Base-by-base conservation (phyloP, 2,888 invertebrate genomes). In the Cylindroiulus punctatus region DNA sequence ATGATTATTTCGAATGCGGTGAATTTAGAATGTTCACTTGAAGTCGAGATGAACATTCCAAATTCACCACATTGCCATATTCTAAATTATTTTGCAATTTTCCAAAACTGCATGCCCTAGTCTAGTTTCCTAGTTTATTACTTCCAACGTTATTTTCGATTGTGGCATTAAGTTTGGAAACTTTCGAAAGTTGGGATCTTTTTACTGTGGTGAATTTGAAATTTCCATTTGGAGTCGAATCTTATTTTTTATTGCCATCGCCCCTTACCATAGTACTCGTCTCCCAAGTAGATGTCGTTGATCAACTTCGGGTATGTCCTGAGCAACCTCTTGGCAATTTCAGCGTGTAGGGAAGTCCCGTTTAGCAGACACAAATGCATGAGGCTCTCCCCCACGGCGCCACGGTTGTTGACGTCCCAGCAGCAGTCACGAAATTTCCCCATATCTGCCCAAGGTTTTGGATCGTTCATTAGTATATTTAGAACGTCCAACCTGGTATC, bases 381-480 rank as follows among this genome's bases (percentile, higher is more conserved):
- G 88, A 97, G 95, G 0, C 97, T 96, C 92, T 99, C 99, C 0
- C 99, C 98, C 0, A 99, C 98, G 1, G 98, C 97, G 0, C 99
- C 99, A 86, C 97, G 93, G 90, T 97, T 95, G 92, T 95, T 94
- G 76, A 98, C 91, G 90, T 95, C 95, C 98, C 98, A 98, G 90
- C 98, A 98, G 2, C 97, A 94, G 89, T 96, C 94, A 87, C 96
- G 93, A 90, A 96, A 97, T 84, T 93, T 93, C 22, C 92, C 93
- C 0, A 90, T 89, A 85, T 90, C 90, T 87, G 30, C 4, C 14
- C 7, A n/a, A 81, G 26, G 5, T 81, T 81, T 36, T 30, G 30
- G 36, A 81, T 30, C 30, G 30, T 26, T 76, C 4, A 26, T 36
- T 36, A 4, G 36, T 7, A 36, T 36, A 4, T 2, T 36, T 36